Evolutionary conservation across 2,888 invertebrate species (phyloP), one percentile per base, ranked within the genome.

Genomic region (Ganaspis brasiliensis): DNA sequence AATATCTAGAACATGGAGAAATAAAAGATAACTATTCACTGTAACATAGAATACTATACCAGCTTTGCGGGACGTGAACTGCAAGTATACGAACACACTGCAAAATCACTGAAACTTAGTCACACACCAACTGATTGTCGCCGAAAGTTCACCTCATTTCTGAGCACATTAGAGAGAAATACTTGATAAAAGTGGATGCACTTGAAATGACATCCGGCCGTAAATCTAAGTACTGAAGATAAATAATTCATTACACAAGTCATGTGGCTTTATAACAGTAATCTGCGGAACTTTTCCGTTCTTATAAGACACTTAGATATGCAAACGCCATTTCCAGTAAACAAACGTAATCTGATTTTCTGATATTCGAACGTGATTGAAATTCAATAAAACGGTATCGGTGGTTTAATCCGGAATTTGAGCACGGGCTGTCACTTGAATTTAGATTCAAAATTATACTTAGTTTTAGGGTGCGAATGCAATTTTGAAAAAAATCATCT

Each of bases 41-140:
- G 40, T 24, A 67, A 67, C 1, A 3, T 45, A 45, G 14, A 67
- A 45, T 67, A 67, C 24, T 67, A 24, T 67, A 45, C 24, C 14
- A 52, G 52, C 52, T 52, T 19, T 52, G 16, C 1, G 40, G 24
- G 24, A 40, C 24, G 19, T 21, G 26, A 45, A 10, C 24, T 49
- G 45, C n/a, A 26, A 45, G 45, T 45, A 2, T 31, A 67, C 45
- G n/a, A 67, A 67, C n/a, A 67, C 31, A 4, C 24, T 45, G 24
- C n/a, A 45, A 45, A 67, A 45, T 67, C 45, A n/a, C 24, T 24
- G 35, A 45, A 67, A 67, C 67, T 45, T 67, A 45, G 45, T 26
- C 26, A 67, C 45, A 24, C 45, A 67, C 45, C 67, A 67, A 45
- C 24, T 49, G 24, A 67, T 49, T 67, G 16, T 67, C 26, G 45